Conservation (phyloP, 1,140 invertebrate species). For the Saxidomus purpurata region DNA sequence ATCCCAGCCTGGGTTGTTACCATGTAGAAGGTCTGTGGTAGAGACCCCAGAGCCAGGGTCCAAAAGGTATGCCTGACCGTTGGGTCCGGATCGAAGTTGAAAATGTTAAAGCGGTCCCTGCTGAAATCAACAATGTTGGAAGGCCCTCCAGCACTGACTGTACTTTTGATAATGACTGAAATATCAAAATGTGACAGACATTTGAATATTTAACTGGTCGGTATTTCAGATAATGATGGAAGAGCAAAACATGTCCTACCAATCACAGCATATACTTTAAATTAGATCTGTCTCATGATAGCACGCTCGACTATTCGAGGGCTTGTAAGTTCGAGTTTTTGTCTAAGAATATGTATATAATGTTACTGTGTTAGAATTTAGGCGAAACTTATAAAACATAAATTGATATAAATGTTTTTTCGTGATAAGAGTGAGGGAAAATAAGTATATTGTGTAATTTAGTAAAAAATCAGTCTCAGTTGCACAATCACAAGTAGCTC, state of each 20-base stretch:
- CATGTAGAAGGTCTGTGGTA: neutral
- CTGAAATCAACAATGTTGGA: neutral
- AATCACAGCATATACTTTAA: neutral
- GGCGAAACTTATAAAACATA: too few relatives aligned
- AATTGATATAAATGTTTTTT: too few relatives aligned
- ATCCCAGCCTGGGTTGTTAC: constrained; percentile 25
- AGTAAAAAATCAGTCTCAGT: too few relatives aligned
- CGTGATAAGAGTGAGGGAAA: too few relatives aligned
- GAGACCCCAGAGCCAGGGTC: neutral
- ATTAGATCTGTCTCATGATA: too few relatives aligned
- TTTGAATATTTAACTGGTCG: neutral
- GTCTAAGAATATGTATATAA: too few relatives aligned
- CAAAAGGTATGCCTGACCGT: constrained; percentile 48
- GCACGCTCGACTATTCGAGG: too few relatives aligned
- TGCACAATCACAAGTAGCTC: too few relatives aligned
- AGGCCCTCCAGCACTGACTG: neutral
- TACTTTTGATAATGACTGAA: neutral
- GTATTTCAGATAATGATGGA: neutral
- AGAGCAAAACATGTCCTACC: neutral
- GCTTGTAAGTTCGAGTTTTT: too few relatives aligned
- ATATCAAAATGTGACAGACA: too few relatives aligned
- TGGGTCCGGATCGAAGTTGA: constrained; percentile 48
- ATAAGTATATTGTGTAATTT: too few relatives aligned
- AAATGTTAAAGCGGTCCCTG: neutral
- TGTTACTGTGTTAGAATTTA: too few relatives aligned